These are phyloP conservation scores for Paradisaea rubra DNA, from an alignment of 2,113 vertebrate species.

Conservation along the genomic window DNA sequence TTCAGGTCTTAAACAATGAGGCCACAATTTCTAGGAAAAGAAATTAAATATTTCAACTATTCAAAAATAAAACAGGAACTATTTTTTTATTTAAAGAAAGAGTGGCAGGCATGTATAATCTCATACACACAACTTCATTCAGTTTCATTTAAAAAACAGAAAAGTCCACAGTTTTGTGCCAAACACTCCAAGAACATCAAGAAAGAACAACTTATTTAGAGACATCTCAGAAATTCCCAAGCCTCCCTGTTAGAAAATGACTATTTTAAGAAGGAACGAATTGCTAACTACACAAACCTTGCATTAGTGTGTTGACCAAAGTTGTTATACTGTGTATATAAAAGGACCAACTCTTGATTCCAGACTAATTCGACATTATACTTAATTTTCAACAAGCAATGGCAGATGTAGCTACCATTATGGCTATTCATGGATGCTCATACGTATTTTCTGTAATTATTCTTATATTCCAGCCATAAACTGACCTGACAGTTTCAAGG, in stretches of 20 bases:
- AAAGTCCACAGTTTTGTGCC: neutral
- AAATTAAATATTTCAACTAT: neutral
- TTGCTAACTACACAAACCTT: neutral
- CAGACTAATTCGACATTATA: neutral
- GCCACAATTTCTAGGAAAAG: neutral
- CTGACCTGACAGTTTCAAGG: neutral
- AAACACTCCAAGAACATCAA: accelerated
- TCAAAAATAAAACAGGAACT: neutral
- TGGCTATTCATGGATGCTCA: neutral
- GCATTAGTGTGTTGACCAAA: neutral
- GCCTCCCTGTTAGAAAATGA: neutral
- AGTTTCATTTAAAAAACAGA: neutral
- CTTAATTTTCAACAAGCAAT: neutral
- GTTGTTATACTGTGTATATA: neutral
- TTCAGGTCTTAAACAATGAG: neutral
- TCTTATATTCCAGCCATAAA: neutral
- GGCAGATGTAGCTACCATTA: neutral
- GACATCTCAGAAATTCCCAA: neutral
- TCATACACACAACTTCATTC: neutral
- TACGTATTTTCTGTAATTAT: neutral
- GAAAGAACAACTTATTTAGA: neutral
- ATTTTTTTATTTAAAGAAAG: neutral
- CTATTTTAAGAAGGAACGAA: neutral
- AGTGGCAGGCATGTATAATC: neutral
- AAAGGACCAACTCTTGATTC: neutral